These are phyloP conservation scores for Tetraneura akinire DNA, from an alignment of 1,140 invertebrate species.

Conservation along the genomic window DNA sequence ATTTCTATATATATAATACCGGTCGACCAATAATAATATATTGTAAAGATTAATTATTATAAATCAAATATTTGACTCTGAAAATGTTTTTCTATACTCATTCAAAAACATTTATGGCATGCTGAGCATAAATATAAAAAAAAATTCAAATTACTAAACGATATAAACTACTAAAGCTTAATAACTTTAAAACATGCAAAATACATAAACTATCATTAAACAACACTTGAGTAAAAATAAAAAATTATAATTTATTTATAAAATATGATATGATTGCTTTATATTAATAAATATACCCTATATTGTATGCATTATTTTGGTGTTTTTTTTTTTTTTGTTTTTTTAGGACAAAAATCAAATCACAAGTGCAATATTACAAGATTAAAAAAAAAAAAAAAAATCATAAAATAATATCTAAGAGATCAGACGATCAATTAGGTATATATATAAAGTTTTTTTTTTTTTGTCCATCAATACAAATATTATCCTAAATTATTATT, in stretches of 20 bases:
- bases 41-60: no score
- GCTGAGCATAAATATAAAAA: neutral
- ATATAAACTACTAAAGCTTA: neutral
- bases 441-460: no score
- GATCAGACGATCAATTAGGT: no score
- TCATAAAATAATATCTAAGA: no score
- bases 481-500: neutral
- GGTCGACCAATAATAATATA: neutral
- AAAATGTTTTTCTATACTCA: neutral
- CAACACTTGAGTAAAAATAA: neutral
- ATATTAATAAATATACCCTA: neutral
- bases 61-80: neutral
- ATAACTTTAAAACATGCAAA: conserved; percentile 30
- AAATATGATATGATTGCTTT: conserved; percentile 29
- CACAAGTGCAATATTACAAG: conserved; percentile 47
- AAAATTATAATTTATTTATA: neutral
- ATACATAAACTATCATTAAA: conserved; percentile 18
- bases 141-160: neutral
- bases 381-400: conserved; percentile 26
- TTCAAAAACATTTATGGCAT: neutral
- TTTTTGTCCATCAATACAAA: neutral
- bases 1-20: neutral
- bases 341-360: neutral
- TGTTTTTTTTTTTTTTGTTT: neutral
- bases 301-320: neutral